Evolutionary conservation across 2,888 invertebrate genomes (phyloP).

Genomic region (Hydroisotoma schaefferi): DNA sequence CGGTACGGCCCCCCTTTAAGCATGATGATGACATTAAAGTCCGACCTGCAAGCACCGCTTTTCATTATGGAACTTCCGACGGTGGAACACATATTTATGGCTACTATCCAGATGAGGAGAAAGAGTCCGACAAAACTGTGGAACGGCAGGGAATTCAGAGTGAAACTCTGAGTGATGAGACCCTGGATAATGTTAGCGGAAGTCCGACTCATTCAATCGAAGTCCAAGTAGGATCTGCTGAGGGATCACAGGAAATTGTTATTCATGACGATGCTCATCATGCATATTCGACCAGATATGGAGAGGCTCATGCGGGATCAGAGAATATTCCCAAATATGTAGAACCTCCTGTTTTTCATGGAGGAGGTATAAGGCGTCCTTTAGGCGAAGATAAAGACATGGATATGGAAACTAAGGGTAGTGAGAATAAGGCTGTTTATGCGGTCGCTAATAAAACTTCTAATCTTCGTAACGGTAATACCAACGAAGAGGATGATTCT

Average conservation of each 20-base stretch:
- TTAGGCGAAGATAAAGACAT: constrained; percentile 27
- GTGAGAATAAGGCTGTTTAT: constrained; percentile 16
- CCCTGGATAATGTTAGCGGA: constrained; percentile 15
- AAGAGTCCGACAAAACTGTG: constrained; percentile 26
- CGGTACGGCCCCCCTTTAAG: constrained; percentile 3
- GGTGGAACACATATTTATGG: constrained; percentile 38
- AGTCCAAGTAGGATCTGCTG: constrained; percentile 28
- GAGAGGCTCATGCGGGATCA: constrained; percentile 32
- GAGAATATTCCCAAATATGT: constrained; percentile 26
- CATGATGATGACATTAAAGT: constrained; percentile 12
- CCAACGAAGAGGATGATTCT: too few species aligned
- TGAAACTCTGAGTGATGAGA: constrained; percentile 21
- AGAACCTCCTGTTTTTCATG: constrained; percentile 24
- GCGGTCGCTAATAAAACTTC: neutral
- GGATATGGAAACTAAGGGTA: constrained; percentile 32
- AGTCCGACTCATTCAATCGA: constrained; percentile 45
- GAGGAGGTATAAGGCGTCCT: constrained; percentile 42
- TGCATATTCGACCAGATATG: constrained; percentile 24
- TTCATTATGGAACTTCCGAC: constrained; percentile 26
- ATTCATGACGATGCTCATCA: constrained; percentile 26
- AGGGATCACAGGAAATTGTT: constrained; percentile 24
- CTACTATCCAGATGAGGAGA: constrained; percentile 39
- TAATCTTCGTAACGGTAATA: neutral
- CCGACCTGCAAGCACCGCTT: constrained; percentile 18
- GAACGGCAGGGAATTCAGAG: constrained; percentile 36